Base-by-base conservation (phyloP, 2,797 vertebrate species). In the Sylvilagus floridanus region DNA sequence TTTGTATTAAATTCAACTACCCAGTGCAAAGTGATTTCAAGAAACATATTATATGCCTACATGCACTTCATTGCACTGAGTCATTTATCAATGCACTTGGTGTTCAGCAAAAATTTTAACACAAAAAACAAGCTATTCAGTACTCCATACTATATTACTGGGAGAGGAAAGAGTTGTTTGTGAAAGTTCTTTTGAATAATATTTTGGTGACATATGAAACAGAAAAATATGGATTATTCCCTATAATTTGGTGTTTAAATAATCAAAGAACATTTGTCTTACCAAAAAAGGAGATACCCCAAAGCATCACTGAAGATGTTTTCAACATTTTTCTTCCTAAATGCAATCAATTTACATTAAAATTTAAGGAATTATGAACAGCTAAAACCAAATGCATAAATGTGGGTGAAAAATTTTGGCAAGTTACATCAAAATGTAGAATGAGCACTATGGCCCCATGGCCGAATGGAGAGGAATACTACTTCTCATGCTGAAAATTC, bases 151-250 rank as follows among this genome's bases (percentile, higher is more conserved):
- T 94, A 0, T 69, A 26, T 62, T 96, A 50, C 24, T 76, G 35
- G 62, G 9, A 95, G 4, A 75, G 14, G 37, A 95, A 92, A 78
- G 6, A 83, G 28, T 7, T 84, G 4, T 69, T 90, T 95, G 9
- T 54, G 35, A 89, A 83, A 72, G 19, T 73, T 85, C 12, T 65
- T 77, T 85, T 76, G 4, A 88, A 60, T 21, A 71, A 69, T 72
- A 83, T 95, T 83, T 96, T 94, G 47, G 3, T 82, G 57, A 84
- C 7, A 78, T 71, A 42, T 71, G 42, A 95, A 91, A n/a, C 62
- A 84, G 32, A 92, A 94, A 73, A 57, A 92, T 62, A 84, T 89
- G 68, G 52, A 84, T 90, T 91, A 93, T 96, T 81, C 52, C 21
- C 30, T 30, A 85, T 65, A 47, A 78, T 32, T 86, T 50, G 16